Percentiles rank a stretch among this genome's conserved stretches.
These are phyloP conservation scores for Nasonovia ribisnigri DNA, from an alignment of 2,888 invertebrate species.

Conservation along the genomic window DNA sequence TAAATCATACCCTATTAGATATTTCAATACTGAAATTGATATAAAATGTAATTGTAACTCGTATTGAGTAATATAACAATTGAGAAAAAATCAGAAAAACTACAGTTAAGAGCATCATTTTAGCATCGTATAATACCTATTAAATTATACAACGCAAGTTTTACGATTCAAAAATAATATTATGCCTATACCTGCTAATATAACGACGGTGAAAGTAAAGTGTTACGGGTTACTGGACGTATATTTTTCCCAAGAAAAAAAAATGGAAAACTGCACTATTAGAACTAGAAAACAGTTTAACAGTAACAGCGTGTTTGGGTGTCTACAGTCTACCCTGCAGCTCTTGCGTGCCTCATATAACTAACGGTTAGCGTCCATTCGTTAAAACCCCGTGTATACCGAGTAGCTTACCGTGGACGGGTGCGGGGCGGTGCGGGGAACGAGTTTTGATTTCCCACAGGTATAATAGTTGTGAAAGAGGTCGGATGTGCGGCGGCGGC, in stretches of 20 bases:
- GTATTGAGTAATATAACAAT: neutral
- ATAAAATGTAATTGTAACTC: no score
- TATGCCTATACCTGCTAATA: neutral
- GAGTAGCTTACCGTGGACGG: neutral
- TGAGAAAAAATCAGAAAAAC: neutral
- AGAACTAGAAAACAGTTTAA: neutral
- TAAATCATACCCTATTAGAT: no score
- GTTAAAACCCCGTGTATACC: constrained; percentile 12
- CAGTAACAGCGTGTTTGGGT: neutral
- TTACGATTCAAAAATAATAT: neutral
- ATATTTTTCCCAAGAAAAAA: neutral
- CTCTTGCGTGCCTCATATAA: neutral
- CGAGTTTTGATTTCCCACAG: constrained; percentile 62
- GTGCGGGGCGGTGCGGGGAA: neutral
- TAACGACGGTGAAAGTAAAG: neutral
- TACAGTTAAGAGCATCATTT: neutral
- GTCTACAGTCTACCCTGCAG: neutral
- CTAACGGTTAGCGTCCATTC: constrained; percentile 37
- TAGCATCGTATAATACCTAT: neutral
- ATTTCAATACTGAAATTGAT: no score
- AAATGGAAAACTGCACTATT: neutral
- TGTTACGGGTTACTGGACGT: neutral
- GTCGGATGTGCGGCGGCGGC: neutral
- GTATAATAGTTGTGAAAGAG: constrained; percentile 48
- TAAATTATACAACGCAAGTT: neutral